A percentile compares a stretch with the other conserved stretches of the same genome.
phyloP scores from a whole-genome alignment of 1,140 invertebrate species.

The Brachionus asplanchnoidis region DNA sequence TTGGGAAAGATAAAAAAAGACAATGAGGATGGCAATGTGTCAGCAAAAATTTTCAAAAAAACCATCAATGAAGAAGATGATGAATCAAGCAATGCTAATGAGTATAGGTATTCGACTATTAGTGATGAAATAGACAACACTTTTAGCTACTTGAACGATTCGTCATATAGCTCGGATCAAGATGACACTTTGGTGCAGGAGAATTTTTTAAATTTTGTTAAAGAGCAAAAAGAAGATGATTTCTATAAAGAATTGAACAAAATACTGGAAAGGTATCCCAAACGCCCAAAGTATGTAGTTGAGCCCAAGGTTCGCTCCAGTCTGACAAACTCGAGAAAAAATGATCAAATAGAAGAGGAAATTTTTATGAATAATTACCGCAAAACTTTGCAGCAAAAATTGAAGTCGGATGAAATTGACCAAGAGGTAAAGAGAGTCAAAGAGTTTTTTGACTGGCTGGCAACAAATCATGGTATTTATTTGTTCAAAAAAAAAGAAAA shows the following conservation, averaged over 20 bases:
- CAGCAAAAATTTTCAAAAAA: background rate
- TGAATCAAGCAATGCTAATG: background rate
- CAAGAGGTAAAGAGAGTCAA: background rate
- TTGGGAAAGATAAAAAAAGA: background rate
- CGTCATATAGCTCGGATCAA: background rate
- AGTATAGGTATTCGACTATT: background rate
- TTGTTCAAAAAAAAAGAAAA: background rate
- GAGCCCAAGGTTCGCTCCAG: background rate
- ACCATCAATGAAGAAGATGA: background rate
- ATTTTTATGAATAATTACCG: background rate
- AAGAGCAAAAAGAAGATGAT: background rate
- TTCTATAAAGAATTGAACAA: background rate
- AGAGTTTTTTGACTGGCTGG: background rate
- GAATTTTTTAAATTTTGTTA: background rate
- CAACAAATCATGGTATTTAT: background rate
- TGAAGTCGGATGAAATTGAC: background rate
- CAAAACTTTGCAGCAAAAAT: background rate
- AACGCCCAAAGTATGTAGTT: background rate
- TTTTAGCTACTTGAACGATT: background rate
- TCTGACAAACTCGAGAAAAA: background rate
- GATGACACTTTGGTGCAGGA: background rate
- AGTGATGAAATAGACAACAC: background rate
- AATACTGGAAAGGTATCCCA: background rate
- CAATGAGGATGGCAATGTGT: background rate
- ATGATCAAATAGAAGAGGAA: background rate